These are phyloP conservation scores for Tetragonula clypearis DNA, from an alignment of 1,140 invertebrate genomes.

Conservation along the genomic window DNA sequence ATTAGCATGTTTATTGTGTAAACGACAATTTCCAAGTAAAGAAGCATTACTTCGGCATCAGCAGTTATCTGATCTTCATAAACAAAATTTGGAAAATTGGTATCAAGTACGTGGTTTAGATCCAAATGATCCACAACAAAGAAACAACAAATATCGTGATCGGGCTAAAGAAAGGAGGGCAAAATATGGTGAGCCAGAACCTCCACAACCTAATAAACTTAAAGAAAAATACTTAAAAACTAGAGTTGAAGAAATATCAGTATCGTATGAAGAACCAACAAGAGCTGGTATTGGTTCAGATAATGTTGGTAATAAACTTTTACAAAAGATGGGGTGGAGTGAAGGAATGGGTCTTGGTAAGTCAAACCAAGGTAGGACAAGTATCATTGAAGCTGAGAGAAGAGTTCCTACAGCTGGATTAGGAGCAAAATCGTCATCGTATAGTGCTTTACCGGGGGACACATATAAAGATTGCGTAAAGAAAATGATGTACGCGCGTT, in stretches of 20 bases:
- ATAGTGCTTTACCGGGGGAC: slow-evolving; percentile 90
- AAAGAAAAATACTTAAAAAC: slow-evolving; percentile 87
- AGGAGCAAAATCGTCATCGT: slow-evolving; percentile 88
- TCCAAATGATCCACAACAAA: slow-evolving; percentile 82
- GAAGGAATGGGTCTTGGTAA: slow-evolving; percentile 97
- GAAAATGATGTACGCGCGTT: slow-evolving; percentile 93
- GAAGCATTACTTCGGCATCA: slow-evolving; percentile 96
- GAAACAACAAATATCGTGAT: slow-evolving; percentile 91
- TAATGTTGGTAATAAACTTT: slow-evolving; percentile 95
- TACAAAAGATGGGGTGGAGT: slow-evolving; percentile 99
- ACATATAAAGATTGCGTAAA: slow-evolving; percentile 96
- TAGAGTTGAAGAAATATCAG: slow-evolving; percentile 81
- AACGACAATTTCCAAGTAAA: slow-evolving; percentile 94
- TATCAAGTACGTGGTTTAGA: slow-evolving; percentile 83
- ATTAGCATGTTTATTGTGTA: slow-evolving; percentile 97
- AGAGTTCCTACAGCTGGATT: slow-evolving; percentile 88
- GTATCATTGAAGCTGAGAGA: slow-evolving; percentile 91
- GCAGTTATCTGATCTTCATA: slow-evolving; percentile 97
- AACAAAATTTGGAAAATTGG: slow-evolving; percentile 92
- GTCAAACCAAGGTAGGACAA: slow-evolving; percentile 95
- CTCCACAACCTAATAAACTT: slow-evolving; percentile 88
- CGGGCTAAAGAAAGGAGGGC: slow-evolving; percentile 96
- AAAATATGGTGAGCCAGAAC: slow-evolving; percentile 95
- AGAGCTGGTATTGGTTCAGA: slow-evolving; percentile 90
- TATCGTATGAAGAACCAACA: slow-evolving; percentile 85